Base-by-base conservation (phyloP, 2,797 vertebrate genomes). In the Decapterus maruadsi region DNA sequence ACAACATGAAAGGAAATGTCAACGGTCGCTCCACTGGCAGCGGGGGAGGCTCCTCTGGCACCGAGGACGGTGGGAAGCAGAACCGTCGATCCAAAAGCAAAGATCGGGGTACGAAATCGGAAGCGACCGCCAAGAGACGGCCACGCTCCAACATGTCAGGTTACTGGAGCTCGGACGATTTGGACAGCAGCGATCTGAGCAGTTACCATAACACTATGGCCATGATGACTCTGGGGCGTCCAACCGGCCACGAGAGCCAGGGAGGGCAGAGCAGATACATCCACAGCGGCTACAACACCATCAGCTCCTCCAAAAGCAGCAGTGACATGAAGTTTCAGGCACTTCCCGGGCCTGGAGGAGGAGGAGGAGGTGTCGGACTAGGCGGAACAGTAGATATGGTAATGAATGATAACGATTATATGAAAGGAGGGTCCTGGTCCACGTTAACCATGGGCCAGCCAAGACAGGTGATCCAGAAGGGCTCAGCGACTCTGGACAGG, bases 91-190 rank as follows among this genome's bases (percentile, higher is more conserved):
- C 96, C 92, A 99, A 99, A 93, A 99, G 98, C 93, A 99, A 99
- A 94, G 98, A 99, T 76, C 93, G 98, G 17, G 95, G 95, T 0
- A 96, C 96, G 0, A 99, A 99, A 89, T 96, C 96, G 0, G 98
- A 99, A 82, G 94, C 95, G 26, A 95, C 95, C 19, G 94, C 96
- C 73, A 99, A 99, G 75, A 94, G 98, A 54, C 95, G 98, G 43
- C 97, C 97, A 48, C 96, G 97, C 43, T 97, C 97, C 81, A 99
- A 99, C 92, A 99, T 99, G 94, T 99, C 98, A 0, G 98, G 98
- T 75, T 99, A 98, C 94, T 99, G 98, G 98, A 99, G 98, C 89
- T 99, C 98, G 0, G 98, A 99, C 0, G 98, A 99, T 92, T 96
- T 99, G 91, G 94, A 99, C 89, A 96, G 97, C 90, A 95, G 96